phyloP scores from a whole-genome alignment of 2,888 invertebrate species.

The Eilema caniola region DNA sequence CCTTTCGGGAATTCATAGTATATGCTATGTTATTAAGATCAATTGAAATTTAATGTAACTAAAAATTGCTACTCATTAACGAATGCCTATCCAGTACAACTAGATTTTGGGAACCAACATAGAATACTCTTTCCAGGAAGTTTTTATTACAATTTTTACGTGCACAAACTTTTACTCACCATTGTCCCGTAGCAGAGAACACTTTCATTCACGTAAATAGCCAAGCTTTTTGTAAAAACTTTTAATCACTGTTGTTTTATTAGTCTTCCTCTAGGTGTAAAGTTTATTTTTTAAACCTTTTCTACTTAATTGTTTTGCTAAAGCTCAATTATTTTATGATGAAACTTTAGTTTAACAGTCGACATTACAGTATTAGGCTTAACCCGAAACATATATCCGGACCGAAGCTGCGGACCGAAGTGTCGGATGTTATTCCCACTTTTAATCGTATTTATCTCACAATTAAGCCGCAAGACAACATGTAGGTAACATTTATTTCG shows the following conservation, averaged over 20 bases:
- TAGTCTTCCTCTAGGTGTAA: background rate
- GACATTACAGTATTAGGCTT: background rate
- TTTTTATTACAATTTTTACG: background rate
- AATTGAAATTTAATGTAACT: background rate
- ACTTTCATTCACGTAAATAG: slow-evolving; percentile 13
- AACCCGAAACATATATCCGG: background rate
- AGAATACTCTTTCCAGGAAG: background rate
- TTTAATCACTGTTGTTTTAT: background rate
- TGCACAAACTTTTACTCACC: background rate
- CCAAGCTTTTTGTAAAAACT: slow-evolving; percentile 13
- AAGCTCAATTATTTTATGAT: background rate
- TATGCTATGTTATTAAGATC: too few species aligned
- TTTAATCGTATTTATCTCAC: background rate
- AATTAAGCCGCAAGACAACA: background rate
- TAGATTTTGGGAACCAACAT: background rate
- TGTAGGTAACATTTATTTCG: background rate
- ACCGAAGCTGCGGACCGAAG: background rate
- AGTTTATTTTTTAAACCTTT: background rate
- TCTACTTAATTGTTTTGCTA: background rate
- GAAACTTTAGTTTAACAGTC: slow-evolving; percentile 4
- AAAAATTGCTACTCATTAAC: background rate
- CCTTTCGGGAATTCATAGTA: too few species aligned
- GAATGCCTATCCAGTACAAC: background rate
- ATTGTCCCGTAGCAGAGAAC: slow-evolving; percentile 2
- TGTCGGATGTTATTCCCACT: background rate